Conservation (phyloP, 2,113 vertebrate genomes). For the Ictalurus punctatus region DNA sequence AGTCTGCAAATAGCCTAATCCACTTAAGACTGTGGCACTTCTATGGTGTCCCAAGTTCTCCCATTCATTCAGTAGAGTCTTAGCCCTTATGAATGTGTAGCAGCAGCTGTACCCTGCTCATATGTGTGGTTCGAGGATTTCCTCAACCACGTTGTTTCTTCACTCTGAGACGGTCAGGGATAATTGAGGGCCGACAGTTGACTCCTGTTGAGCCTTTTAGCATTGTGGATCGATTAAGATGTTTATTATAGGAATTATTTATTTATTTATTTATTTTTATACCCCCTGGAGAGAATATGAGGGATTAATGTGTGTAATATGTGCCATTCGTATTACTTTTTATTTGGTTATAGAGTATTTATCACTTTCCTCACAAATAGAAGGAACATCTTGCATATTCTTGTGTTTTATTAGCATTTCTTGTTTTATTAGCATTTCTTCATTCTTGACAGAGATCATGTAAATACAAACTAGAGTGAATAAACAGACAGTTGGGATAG, state of each 20-base stretch:
- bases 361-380: not conserved
- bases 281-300: not conserved
- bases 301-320: not conserved
- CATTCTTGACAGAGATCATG: not conserved
- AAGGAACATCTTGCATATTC: not conserved
- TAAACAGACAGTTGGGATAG: not conserved
- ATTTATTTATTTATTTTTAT: not conserved
- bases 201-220: not conserved
- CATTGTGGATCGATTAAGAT: not conserved
- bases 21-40: slow-evolving; percentile 5
- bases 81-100: slow-evolving; percentile 66
- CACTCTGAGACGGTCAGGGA: slow-evolving; percentile 21
- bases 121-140: slow-evolving; percentile 57
- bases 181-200: not conserved
- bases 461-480: not conserved
- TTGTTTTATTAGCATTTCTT: slow-evolving; percentile 16
- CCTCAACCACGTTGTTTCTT: slow-evolving; percentile 51
- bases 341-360: not conserved
- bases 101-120: slow-evolving; percentile 69
- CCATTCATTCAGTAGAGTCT: slow-evolving; percentile 69
- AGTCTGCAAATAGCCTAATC: slow-evolving; percentile 18
- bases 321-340: not conserved
- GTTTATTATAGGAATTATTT: not conserved
- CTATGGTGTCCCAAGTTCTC: slow-evolving; percentile 67
- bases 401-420: not conserved